Percentiles rank a stretch among this genome's conserved stretches.
These are phyloP conservation scores for Arothron firmamentum DNA, from an alignment of 2,113 vertebrate species.

Conservation along the genomic window DNA sequence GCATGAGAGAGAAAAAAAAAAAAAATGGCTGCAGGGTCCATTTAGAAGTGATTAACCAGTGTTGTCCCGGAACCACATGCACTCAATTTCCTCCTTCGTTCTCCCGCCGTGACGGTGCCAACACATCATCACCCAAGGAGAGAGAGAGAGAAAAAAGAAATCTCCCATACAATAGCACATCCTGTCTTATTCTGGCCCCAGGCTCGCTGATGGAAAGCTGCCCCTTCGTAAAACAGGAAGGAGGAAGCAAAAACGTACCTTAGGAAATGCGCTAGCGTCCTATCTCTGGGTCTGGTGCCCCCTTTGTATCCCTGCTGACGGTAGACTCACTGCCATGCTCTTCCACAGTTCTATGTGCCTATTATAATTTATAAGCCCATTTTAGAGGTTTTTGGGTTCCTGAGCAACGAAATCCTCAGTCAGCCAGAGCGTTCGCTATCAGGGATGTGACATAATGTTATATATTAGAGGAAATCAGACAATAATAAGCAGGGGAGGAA, in stretches of 20 bases:
- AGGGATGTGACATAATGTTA: not conserved
- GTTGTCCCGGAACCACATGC: conserved; percentile 10
- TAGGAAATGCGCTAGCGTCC: conserved; percentile 51
- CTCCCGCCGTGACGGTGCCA: not conserved
- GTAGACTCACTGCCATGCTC: not conserved
- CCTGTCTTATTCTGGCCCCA: conserved; percentile 2
- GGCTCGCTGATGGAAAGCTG: conserved; percentile 6
- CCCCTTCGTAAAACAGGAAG: not conserved
- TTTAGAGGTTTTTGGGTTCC: not conserved
- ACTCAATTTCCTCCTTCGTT: not conserved
- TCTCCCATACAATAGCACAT: conserved; percentile 6
- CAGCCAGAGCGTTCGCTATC: not conserved
- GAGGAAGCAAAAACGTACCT: conserved; percentile 36
- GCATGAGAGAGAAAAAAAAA: conserved; percentile 36
- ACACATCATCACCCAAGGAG: conserved; percentile 1
- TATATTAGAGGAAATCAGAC: not conserved
- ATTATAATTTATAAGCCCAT: not conserved
- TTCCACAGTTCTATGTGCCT: not conserved
- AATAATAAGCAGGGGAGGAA: not conserved
- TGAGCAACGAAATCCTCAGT: not conserved
- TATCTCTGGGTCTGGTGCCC: conserved; percentile 44
- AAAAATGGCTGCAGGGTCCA: not conserved
- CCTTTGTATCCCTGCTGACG: not conserved
- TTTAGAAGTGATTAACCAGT: not conserved
- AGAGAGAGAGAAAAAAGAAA: not conserved